These are phyloP conservation scores for Gonatopus flavifemur DNA, from an alignment of 1,140 invertebrate genomes.

Conservation along the genomic window DNA sequence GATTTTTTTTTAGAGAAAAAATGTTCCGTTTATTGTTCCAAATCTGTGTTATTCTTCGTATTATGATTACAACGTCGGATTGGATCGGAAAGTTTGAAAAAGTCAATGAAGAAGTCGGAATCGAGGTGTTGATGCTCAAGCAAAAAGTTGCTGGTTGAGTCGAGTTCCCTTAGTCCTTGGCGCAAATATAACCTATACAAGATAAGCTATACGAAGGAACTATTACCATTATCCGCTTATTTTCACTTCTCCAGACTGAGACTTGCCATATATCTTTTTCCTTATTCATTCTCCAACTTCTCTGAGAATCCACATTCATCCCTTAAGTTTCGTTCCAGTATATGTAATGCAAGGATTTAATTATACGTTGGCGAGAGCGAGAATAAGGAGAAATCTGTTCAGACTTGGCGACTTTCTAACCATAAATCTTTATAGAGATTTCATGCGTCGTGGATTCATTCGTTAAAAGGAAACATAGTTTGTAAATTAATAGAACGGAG, in stretches of 20 bases:
- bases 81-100: too few relatives aligned
- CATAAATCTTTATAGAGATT: slow-evolving; percentile 6
- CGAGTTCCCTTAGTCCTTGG: slow-evolving; percentile 17
- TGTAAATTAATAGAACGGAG: too few relatives aligned
- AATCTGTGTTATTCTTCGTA: too few relatives aligned
- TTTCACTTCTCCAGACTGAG: slow-evolving; percentile 29
- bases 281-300: background rate
- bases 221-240: slow-evolving; percentile 31
- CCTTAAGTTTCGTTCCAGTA: slow-evolving; percentile 3
- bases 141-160: slow-evolving; percentile 25
- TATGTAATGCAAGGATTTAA: slow-evolving; percentile 12
- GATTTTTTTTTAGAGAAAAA: too few relatives aligned
- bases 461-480: too few relatives aligned
- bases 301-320: background rate
- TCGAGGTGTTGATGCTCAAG: too few relatives aligned
- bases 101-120: too few relatives aligned
- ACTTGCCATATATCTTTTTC: too few relatives aligned
- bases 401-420: slow-evolving; percentile 9
- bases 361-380: slow-evolving; percentile 10
- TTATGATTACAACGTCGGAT: too few relatives aligned
- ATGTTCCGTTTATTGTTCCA: too few relatives aligned
- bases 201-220: slow-evolving; percentile 14
- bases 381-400: slow-evolving; percentile 13
- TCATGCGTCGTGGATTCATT: slow-evolving; percentile 6
- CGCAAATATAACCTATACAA: slow-evolving; percentile 16